Base-by-base conservation (phyloP, 2,888 invertebrate genomes). In the Julus scanicus region DNA sequence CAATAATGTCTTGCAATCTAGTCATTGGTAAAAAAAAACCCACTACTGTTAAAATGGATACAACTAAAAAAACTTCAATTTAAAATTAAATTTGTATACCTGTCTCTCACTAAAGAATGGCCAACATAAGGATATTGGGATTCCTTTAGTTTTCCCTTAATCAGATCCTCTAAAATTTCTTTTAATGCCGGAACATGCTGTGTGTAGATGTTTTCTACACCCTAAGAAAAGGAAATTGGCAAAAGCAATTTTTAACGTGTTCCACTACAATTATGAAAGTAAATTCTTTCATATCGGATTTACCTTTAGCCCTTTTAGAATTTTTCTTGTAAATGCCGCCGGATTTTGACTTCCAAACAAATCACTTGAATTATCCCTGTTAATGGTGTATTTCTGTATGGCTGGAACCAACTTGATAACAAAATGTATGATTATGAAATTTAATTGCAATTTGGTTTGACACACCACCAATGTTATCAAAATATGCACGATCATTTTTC, bases 181-280 rank as follows among this genome's bases (percentile, higher is more conserved):
- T 96, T 95, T 8, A 99, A 92, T 40, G 98, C 93, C 0, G 99
- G 99, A n/a, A 96, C 96, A 92, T 99, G 99, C 91, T 99, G 99
- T 0, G 99, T 99, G 93, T 98, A 99, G 89, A 99, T 97, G 93
- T 99, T 99, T 92, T 99, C 99, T 0, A 99, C 99, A 0, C 99
- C 99, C 93, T 96, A 97, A 37, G 98, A 5, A 93, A 88, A 71
- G 15, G 13, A 37, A 89, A 90, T 87, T 11, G 89, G 29, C 29
- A 5, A 93, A 88, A 71, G 15, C 4, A 37, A 89, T 90, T 87
- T 11, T 89, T 88, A 63, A 71, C 40, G 87, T 84, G 40, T 80
- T 20, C 11, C 13, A 20, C 87, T 53, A 86, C 17, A 39, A 86
- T 57, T 88, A 15, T 11, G 48, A 49, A 13, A 4, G 15, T 5